Evolutionary conservation across 1,140 invertebrate genomes (phyloP), one percentile per base, ranked within the genome.

Genomic region (Matsumurasca onukii): DNA sequence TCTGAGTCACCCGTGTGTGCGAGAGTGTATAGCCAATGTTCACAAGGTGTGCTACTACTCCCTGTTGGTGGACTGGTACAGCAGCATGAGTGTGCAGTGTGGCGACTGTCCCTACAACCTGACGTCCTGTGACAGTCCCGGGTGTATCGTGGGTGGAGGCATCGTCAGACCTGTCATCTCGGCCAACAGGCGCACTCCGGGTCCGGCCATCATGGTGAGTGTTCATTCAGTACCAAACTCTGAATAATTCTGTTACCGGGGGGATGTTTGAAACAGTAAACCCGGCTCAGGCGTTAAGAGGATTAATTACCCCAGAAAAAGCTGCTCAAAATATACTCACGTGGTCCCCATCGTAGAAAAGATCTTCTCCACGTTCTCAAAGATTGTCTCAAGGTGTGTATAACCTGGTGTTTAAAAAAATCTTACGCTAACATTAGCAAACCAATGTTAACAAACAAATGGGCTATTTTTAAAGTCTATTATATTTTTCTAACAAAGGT

Each of bases 61-160:
- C 3, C 69, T 69, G n/a, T 55, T 49, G 13, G 67, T 73, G 27
- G 55, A 52, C 29, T 31, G 34, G 20, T 63, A 71, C 12, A 71
- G 67, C 5, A 66, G 64, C 12, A 71, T 71, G 72, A 70, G 68
- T 51, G 24, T 71, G 29, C 27, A 67, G 17, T 73, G 72, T 51
- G 62, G 29, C 12, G 31, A 71, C n/a, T 73, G 72, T 51, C 72
- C 72, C 55, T 59, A 45, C 27, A 59, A 59, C 29, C 1, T 24
- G 13, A 61, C 24, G 3, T 62, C 69, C 81, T 86, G 84, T 70
- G 74, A 69, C 22, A 70, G 76, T 0, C 78, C 77, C 0, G 78
- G 82, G 30, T 86, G 84, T 70, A 76, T 83, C 0, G 69, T 81
- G 13, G 83, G 75, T 0, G 80, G 84, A 63, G 84, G 84, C 0